Conservation (phyloP, 2,113 vertebrate species). For the Numida meleagris region DNA sequence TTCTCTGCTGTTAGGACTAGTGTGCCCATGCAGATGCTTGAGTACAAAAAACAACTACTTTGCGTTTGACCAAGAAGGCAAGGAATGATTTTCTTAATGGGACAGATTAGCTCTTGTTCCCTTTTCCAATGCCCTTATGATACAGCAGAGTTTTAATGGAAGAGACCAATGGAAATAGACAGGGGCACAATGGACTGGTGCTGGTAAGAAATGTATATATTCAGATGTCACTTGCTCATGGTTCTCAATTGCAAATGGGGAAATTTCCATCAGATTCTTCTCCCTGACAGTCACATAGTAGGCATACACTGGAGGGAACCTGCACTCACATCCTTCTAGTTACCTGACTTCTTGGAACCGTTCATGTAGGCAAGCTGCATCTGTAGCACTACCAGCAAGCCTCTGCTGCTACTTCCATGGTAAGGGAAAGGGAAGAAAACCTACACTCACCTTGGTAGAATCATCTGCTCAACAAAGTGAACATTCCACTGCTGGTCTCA, state of each 20-base stretch:
- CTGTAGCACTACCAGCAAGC: neutral
- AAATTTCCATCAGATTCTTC: neutral
- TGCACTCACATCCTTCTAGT: neutral
- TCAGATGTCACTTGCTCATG: neutral
- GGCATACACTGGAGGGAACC: neutral
- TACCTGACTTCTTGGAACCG: neutral
- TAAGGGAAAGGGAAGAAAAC: neutral
- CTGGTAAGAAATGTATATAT: neutral
- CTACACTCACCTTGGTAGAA: neutral
- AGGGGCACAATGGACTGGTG: neutral
- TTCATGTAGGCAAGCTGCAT: neutral
- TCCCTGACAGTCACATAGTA: rapidly evolving
- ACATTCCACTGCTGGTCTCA: neutral
- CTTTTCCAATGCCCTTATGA: neutral
- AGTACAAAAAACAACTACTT: neutral
- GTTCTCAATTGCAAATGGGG: neutral
- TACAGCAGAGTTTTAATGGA: neutral
- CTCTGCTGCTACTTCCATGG: neutral
- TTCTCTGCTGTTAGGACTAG: neutral
- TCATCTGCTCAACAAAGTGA: neutral
- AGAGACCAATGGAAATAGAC: neutral
- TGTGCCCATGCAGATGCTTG: neutral
- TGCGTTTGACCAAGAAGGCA: neutral
- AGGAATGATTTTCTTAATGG: neutral
- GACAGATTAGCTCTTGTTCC: neutral